Base-by-base conservation (phyloP, 2,888 invertebrate species). In the Apeira syringaria region DNA sequence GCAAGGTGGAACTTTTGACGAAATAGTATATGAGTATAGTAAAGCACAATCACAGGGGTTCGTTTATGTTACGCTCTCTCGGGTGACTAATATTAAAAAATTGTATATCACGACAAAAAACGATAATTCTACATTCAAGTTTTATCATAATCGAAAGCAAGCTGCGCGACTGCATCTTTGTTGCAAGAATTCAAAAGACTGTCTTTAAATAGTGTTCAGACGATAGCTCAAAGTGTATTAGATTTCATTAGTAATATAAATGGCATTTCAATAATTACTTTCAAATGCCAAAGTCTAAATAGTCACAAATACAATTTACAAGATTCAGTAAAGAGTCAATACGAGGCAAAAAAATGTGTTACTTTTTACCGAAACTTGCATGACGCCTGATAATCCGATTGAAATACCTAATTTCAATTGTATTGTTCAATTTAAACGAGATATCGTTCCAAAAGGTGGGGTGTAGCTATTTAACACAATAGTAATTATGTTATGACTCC, bases 391-490 rank as follows among this genome's bases (percentile, higher is more conserved):
- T 44, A 44, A 53, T 48, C 48, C 30, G 24, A 24, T 24, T 24
- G 24, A 24, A 24, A 24, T 24, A 24, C 24, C 20, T 20, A 20
- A 20, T 20, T 20, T 20, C 7, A 20, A 59, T 53, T 59, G 55
- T 48, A 56, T 59, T 53, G 50, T 49, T 41, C 48, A 59, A 28
- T 61, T 53, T 42, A 61, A 59, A 52, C 56, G 59, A 56, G 50
- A 50, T 47, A 51, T 34, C 42, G 50, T 59, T 51, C 41, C 36
- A 49, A 49, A 35, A 56, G 60, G 58, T 55, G 56, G 56, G 44
- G 54, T n/a, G n/a, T 63, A 41, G 60, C 59, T 47, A 59, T 61
- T 51, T 61, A 63, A 49, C 61, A 59, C 52, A 59, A 61, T 58
- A 26, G 11, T 26, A 26, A 26, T 26, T 5, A 26, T 53, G 45